Percentiles rank a stretch among this genome's conserved stretches.
phyloP scores from a whole-genome alignment of 2,797 vertebrate genomes.

The Peromyscus melanophrys region DNA sequence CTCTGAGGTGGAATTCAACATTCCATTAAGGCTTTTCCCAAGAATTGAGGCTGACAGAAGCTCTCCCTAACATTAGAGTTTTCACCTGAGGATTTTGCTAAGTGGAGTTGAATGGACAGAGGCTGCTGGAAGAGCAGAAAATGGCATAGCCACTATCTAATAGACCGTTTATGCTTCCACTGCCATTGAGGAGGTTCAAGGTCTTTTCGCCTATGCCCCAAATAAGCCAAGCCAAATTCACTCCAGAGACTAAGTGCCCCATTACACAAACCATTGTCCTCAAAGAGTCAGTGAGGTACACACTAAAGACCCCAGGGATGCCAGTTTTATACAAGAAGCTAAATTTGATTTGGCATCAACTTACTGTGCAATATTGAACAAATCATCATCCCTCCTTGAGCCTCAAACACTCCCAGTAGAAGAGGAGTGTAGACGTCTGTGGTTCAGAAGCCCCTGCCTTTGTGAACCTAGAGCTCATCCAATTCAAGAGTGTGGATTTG shows the following conservation, averaged over 20 bases:
- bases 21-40: conserved; percentile 39
- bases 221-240: conserved; percentile 24
- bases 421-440: neutral
- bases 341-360: neutral
- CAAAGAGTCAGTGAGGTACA: neutral
- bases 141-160: neutral
- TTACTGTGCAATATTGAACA: neutral
- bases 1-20: conserved; percentile 40
- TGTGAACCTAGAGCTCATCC: neutral
- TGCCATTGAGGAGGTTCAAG: neutral
- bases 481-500: neutral
- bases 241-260: neutral
- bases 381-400: neutral
- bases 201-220: conserved; percentile 3
- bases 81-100: conserved; percentile 52
- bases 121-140: conserved; percentile 41
- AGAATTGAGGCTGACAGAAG: conserved; percentile 40
- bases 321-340: conserved; percentile 15
- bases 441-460: neutral
- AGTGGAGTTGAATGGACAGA: conserved; percentile 16
- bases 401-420: neutral
- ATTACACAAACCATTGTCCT: neutral
- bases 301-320: neutral
- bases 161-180: neutral
- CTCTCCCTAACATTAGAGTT: conserved; percentile 7